These are phyloP conservation scores for Tadarida brasiliensis DNA, from an alignment of 2,797 vertebrate genomes.

Conservation along the genomic window DNA sequence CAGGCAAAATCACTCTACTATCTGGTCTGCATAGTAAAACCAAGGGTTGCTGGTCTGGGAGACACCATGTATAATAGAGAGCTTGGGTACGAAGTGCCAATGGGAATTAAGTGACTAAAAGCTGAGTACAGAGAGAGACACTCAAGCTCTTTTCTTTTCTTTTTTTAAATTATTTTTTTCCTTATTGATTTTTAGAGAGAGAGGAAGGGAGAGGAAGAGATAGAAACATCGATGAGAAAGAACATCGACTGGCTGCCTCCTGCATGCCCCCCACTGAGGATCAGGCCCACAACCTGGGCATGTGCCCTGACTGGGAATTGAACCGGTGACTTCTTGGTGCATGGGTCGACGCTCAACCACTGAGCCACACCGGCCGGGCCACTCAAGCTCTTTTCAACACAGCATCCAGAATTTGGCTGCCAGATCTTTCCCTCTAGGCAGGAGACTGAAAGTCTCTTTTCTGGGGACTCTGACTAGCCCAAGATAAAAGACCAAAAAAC, in stretches of 20 bases:
- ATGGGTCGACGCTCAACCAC: too few relatives aligned
- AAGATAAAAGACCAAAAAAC: background rate
- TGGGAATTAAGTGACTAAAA: background rate
- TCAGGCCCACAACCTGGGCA: too few relatives aligned
- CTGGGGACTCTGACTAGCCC: background rate
- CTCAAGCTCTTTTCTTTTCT: background rate
- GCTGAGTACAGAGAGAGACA: background rate
- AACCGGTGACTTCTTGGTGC: too few relatives aligned
- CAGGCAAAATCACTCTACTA: background rate
- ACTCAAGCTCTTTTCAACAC: background rate
- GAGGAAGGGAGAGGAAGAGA: too few relatives aligned
- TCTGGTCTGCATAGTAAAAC: background rate
- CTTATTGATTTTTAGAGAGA: too few relatives aligned
- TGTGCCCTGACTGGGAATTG: too few relatives aligned
- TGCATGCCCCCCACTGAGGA: too few relatives aligned
- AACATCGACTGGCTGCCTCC: too few relatives aligned
- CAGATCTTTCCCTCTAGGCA: constrained; percentile 1
- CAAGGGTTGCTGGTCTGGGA: background rate
- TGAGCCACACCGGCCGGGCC: too few relatives aligned
- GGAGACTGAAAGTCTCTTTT: background rate
- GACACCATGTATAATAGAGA: background rate
- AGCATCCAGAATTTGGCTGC: background rate
- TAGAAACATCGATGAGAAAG: too few relatives aligned
- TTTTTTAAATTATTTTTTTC: too few relatives aligned
- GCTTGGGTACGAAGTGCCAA: background rate